Evolutionary conservation across 2,888 invertebrate species (phyloP), one percentile per base, ranked within the genome.

Genomic region (Noctua fimbriata): DNA sequence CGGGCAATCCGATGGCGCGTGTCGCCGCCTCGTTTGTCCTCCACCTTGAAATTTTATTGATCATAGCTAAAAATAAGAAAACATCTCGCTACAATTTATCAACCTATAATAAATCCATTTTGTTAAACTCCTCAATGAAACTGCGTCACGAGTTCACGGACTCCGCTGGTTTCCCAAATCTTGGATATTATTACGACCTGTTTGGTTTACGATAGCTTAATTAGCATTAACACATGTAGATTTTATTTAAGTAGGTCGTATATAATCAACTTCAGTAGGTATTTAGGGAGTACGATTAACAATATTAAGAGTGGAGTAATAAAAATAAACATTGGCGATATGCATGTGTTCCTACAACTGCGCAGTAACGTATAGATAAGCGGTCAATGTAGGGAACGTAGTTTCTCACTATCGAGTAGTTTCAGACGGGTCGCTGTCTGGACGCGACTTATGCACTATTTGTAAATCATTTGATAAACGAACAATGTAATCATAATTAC

Each of bases 331-430:
- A 73, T 72, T 52, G 66, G 66, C 78, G 83, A 83, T 83, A 82
- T 77, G 52, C 24, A 82, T 77, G 67, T 75, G 76, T 69, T 89
- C 83, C 47, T 81, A 76, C 73, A 58, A 93, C 93, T 95, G 94
- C 95, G 95, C 93, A 96, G 93, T 95, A 92, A 88, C 84, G 84
- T 84, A 65, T 49, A 91, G 95, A 96, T 96, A 96, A 96, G 93
- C 94, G 94, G 94, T 94, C 95, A 95, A 89, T 90, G 93, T 93
- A 93, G 92, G 93, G 93, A 93, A 90, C 89, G 18, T 70, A 41
- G 72, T 75, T 81, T 83, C 76, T 69, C 74, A 78, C 70, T 73
- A 81, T 79, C 49, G 72, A 78, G 72, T 73, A 72, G 67, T 81
- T 81, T 71, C 81, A 82, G 88, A 83, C 83, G 78, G 79, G 78